Evolutionary conservation across 2,113 vertebrate genomes (phyloP).

Genomic region (Mus spicilegus): DNA sequence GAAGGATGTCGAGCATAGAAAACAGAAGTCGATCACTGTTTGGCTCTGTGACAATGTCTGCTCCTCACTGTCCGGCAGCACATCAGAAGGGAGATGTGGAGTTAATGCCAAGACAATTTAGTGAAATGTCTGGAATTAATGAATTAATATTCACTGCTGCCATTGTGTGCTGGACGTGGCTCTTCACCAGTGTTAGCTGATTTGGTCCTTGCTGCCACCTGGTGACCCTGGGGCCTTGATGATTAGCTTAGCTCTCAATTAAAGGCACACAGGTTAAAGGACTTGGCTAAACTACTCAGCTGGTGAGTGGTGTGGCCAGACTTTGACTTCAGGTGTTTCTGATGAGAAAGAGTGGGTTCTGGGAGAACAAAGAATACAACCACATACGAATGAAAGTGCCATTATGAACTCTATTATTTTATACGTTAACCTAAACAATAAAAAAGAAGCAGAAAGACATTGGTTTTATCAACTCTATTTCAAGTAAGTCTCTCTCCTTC

Average conservation of each 20-base stretch:
- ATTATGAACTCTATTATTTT: neutral
- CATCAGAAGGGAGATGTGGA: neutral
- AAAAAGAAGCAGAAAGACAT: neutral
- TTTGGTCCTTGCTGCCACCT: neutral
- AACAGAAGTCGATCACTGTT: constrained; percentile 10
- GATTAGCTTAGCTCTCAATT: neutral
- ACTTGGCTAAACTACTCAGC: neutral
- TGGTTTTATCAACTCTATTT: neutral
- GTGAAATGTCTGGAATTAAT: constrained; percentile 22
- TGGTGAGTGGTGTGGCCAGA: neutral
- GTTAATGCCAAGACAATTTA: constrained; percentile 9
- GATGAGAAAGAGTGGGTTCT: neutral
- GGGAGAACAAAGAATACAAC: neutral
- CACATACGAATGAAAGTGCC: neutral
- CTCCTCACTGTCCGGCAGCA: neutral
- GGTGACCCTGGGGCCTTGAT: neutral
- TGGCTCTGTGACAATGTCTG: neutral
- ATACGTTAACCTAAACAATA: neutral
- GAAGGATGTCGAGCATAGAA: neutral
- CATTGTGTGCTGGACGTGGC: neutral
- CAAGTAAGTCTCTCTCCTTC: neutral
- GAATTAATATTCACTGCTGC: neutral
- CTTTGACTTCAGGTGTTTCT: constrained; percentile 10
- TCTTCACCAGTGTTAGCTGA: neutral
- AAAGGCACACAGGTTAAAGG: neutral